Evolutionary conservation across 2,888 invertebrate species (phyloP), one percentile per base, ranked within the genome.

Genomic region (Steinernema hermaphroditum): DNA sequence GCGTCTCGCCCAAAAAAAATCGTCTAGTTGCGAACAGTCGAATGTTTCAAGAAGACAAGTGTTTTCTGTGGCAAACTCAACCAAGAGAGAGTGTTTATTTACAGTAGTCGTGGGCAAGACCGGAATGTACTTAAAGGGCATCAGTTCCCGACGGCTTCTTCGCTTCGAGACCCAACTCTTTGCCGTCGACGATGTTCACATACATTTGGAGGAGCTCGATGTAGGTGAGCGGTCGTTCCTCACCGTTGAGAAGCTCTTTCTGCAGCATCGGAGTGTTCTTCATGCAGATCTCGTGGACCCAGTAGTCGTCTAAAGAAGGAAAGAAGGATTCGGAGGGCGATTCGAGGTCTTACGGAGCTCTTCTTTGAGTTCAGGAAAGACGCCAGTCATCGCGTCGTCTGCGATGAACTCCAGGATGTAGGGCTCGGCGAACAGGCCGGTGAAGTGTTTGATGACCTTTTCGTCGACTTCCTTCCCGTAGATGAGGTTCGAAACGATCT

Each of bases 171-270:
- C 37, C 4, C 37, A 12, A 8, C 37, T 37, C 4, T 12, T 37
- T 12, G 4, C 37, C 37, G 37, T 12, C 24, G 22, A 27, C 54
- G 54, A 54, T 4, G 6, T 24, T 54, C 19, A 4, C 14, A 16
- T 54, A 54, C 54, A 54, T 54, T 16, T 54, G 54, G n/a, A 54
- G 54, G 24, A 54, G 54, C 6, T 54, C 54, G 2, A 27, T 27
- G 37, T 37, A n/a, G n/a, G n/a, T 37, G 16, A 54, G 27, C 14
- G 24, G 27, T 54, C 16, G 14, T 22, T 54, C 49, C 49, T 9
- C 49, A 6, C 8, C 16, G 6, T 24, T 27, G 22, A 27, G 24
- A 8, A 9, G 4, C 6, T 54, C 54, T 24, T 24, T 16, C 6
- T 14, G 6, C 4, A 54, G 54, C 6, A 54, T 22, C 8, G 54